phyloP scores from a whole-genome alignment of 37 sponge, comb jelly and placozoan species.

The Tethya wilhelma region DNA sequence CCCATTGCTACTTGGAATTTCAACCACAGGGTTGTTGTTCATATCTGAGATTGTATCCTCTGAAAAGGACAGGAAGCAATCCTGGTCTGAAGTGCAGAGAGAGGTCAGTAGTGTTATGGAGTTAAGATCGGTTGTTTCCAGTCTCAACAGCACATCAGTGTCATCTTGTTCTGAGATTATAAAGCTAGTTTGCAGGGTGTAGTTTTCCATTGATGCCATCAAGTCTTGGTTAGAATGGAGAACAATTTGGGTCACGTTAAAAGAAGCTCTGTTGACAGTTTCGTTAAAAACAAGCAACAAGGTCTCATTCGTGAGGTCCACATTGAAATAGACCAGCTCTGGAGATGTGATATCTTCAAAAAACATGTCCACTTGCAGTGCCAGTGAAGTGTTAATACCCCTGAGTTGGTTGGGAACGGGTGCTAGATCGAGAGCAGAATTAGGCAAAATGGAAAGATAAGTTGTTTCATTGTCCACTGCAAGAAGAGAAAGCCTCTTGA shows the following conservation, averaged over 20 bases:
- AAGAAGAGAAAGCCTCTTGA: conserved; percentile 63
- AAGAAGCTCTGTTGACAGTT: conserved; percentile 61
- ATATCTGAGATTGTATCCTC: conserved; percentile 68
- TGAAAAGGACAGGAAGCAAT: conserved; percentile 69
- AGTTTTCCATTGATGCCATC: conserved; percentile 1
- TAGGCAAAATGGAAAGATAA: conserved; percentile 57
- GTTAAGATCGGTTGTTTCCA: conserved; percentile 72
- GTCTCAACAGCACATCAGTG: conserved; percentile 48
- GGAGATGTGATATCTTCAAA: conserved; percentile 66
- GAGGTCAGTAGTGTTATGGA: conserved; percentile 66
- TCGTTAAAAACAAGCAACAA: conserved; percentile 80
- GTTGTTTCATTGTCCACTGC: conserved; percentile 67
- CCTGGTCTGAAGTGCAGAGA: conserved; percentile 52
- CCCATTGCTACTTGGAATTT: conserved; percentile 9
- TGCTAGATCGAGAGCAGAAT: conserved; percentile 63
- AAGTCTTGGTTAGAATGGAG: conserved; percentile 54
- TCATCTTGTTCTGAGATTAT: conserved; percentile 20
- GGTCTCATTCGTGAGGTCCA: conserved; percentile 59
- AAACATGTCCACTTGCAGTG: conserved; percentile 31
- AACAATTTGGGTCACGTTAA: conserved; percentile 57
- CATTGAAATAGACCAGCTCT: conserved; percentile 52
- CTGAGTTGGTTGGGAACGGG: conserved; percentile 26
- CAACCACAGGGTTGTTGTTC: conserved; percentile 66
- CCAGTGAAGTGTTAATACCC: conserved; percentile 13
- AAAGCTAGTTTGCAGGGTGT: conserved; percentile 49